phyloP scores from a whole-genome alignment of 2,113 vertebrate species.

The Albula goreensis region DNA sequence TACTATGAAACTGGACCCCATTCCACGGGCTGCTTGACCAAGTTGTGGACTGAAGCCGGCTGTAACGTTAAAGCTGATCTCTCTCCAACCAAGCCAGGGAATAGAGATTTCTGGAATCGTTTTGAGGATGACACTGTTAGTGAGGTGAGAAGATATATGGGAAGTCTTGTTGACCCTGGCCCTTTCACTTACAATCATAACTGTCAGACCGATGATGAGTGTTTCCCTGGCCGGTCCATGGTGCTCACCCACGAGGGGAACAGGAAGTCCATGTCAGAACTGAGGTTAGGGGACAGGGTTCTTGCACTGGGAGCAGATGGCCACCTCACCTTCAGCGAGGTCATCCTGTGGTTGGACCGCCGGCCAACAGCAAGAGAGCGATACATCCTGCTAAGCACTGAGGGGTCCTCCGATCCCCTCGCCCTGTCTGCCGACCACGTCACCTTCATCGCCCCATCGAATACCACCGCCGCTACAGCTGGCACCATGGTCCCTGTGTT shows the following conservation, averaged over 20 bases:
- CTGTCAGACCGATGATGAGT: conserved; percentile 19
- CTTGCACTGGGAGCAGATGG: conserved; percentile 23
- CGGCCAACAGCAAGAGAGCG: background rate
- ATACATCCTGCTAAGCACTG: conserved; percentile 24
- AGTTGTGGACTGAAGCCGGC: conserved; percentile 15
- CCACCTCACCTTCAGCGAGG: conserved; percentile 25
- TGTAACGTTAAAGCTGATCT: background rate
- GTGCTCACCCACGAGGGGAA: conserved; percentile 23
- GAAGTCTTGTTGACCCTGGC: background rate
- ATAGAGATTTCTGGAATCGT: background rate
- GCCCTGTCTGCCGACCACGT: conserved; percentile 24
- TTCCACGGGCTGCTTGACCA: conserved; percentile 17
- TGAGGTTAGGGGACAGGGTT: conserved; percentile 27
- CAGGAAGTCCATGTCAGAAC: conserved; percentile 29
- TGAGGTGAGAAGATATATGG: conserved; percentile 6
- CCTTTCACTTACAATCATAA: background rate
- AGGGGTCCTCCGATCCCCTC: conserved; percentile 9
- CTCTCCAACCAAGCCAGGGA: background rate
- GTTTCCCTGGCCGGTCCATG: conserved; percentile 24
- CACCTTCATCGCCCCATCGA: conserved; percentile 23
- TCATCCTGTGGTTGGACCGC: conserved; percentile 35
- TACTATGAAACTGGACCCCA: conserved; percentile 27
- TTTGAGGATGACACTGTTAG: background rate
- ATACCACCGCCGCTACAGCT: background rate
- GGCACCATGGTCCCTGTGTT: conserved; percentile 17